phyloP scores from a whole-genome alignment of 2,888 invertebrate species.

The Quadroppia sp. region DNA sequence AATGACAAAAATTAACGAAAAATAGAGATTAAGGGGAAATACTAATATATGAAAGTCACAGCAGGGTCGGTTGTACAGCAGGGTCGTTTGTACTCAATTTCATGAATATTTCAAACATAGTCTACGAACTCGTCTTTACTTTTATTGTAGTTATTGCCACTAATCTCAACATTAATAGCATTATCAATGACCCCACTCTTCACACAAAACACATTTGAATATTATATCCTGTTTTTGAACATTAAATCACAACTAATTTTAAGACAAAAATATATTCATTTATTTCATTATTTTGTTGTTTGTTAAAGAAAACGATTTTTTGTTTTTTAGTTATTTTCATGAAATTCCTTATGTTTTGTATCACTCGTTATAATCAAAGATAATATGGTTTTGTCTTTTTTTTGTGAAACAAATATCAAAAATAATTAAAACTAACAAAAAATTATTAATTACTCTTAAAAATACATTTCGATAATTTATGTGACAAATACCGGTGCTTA shows the following conservation, averaged over 20 bases:
- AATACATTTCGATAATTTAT: neutral
- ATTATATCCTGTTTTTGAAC: slow-evolving; percentile 27
- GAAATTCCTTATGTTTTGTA: neutral
- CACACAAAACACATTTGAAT: neutral
- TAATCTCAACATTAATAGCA: slow-evolving; percentile 31
- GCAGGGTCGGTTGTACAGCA: too few species aligned
- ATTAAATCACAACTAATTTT: neutral
- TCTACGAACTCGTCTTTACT: slow-evolving; percentile 2
- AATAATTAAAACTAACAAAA: neutral
- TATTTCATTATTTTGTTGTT: neutral
- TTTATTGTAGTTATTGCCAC: slow-evolving; percentile 34
- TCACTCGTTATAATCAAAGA: neutral
- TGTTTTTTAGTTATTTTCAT: neutral
- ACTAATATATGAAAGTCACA: neutral
- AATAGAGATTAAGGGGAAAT: neutral
- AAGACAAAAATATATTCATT: neutral
- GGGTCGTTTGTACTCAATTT: slow-evolving; percentile 6
- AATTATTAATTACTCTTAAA: neutral
- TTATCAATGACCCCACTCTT: slow-evolving; percentile 35
- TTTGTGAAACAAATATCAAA: neutral
- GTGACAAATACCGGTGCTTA: slow-evolving; percentile 33
- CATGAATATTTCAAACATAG: neutral
- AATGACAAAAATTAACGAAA: slow-evolving; percentile 15
- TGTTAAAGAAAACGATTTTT: neutral
- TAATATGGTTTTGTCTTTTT: neutral